phyloP scores from a whole-genome alignment of 2,113 vertebrate species.

The Ibidorhyncha struthersii region DNA sequence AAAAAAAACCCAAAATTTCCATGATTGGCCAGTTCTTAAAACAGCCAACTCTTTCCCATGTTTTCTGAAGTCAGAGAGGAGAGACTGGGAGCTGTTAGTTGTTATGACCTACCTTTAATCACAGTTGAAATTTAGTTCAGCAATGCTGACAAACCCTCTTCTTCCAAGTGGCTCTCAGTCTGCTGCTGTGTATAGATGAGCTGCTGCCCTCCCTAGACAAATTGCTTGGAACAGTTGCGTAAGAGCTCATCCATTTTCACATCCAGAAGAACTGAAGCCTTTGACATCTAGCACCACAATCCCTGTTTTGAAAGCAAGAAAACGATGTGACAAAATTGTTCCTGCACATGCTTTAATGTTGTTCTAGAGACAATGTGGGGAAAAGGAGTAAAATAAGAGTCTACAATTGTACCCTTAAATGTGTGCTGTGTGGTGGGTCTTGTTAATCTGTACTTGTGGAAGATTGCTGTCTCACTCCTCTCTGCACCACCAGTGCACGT shows the following conservation, averaged over 20 bases:
- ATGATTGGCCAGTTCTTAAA: background rate
- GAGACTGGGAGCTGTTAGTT: background rate
- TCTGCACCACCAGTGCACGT: background rate
- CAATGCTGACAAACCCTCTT: background rate
- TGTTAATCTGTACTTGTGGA: background rate
- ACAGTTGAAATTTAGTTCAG: background rate
- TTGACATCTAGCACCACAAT: background rate
- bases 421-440: rapidly evolving
- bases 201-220: background rate
- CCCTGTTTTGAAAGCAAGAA: background rate
- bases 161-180: background rate
- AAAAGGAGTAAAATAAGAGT: background rate
- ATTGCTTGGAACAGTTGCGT: background rate
- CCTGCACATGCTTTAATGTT: background rate
- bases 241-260: background rate
- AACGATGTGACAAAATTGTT: background rate
- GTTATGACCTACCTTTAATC: background rate
- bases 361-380: rapidly evolving
- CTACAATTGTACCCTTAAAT: background rate
- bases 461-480: background rate
- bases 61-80: background rate
- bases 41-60: background rate
- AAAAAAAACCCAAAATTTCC: background rate
- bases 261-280: background rate
- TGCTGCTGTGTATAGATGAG: background rate